Base-by-base conservation (phyloP, 2,113 vertebrate species). In the Haemorhous mexicanus region DNA sequence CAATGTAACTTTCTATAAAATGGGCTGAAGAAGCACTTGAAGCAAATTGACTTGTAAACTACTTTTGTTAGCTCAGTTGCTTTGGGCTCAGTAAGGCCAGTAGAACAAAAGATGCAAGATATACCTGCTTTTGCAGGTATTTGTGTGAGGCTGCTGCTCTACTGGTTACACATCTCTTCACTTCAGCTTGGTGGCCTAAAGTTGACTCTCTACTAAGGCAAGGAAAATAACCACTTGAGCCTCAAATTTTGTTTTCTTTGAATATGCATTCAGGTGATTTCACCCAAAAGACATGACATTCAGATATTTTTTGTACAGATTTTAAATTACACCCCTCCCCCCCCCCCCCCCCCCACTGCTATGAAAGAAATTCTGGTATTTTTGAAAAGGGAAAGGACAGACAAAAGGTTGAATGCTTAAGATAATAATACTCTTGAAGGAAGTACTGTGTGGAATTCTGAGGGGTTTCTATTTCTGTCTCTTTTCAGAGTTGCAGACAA, bases 301-400 rank as follows among this genome's bases (percentile, higher is more conserved):
- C 21, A 46, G 10, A 37, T 46, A 70, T 10, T 46, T 53, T 68
- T 35, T 21, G 6, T 15, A 46, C 2, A 46, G 47, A 33, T 83
- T 69, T 90, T 41, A 87, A 74, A 63, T 44, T 64, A 52, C 5
- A 10, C 1, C 15, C 2, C 1, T 5, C 7, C 1, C 6, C 7
- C 30, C 39, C 2, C 1, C 6, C 7, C 1, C 6, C 7, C 30
- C 39, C 39, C 39, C 11, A 24, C 4, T 16, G 5, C 47, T 64
- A 21, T 27, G 23, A 84, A 66, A 74, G 17, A 80, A 74, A 56
- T 72, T 26, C 5, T 21, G 27, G 4, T 41, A 10, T 11, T 78
- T 90, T 72, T 46, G 33, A 49, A 80, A 80, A 81, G 12, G 8
- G 44, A 69, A 86, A 67, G 35, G 10, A 55, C 32, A 74, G 39